Conservation (phyloP, 2,888 invertebrate genomes). For the Margaritifera margaritifera region DNA sequence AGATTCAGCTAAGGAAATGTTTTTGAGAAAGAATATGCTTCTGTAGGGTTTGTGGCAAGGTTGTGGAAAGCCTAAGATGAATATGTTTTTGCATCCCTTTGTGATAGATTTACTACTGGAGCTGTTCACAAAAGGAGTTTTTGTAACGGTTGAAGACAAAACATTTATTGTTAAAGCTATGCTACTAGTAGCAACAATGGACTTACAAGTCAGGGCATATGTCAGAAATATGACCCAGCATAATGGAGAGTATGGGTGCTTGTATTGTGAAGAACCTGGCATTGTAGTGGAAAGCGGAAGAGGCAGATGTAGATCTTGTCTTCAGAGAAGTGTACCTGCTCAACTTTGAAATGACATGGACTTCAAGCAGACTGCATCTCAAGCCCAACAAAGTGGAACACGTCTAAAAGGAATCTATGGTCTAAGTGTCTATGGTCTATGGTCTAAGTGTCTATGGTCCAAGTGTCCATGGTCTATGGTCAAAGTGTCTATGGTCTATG, state of each 20-base stretch:
- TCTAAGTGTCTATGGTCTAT: too few species aligned
- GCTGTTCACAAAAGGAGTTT: conserved; percentile 5
- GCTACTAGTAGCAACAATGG: conserved; percentile 13
- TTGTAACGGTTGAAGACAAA: too few species aligned
- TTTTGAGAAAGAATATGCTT: too few species aligned
- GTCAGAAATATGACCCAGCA: conserved; percentile 16
- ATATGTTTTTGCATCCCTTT: conserved; percentile 15
- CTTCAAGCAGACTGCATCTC: not conserved
- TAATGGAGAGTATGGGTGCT: conserved; percentile 16
- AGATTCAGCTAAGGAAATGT: too few species aligned
- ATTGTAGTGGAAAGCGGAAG: too few species aligned
- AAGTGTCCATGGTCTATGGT: too few species aligned
- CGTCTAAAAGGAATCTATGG: conserved; percentile 2
- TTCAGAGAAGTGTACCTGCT: not conserved
- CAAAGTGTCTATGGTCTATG: too few species aligned
- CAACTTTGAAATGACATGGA: not conserved
- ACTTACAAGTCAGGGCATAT: conserved; percentile 13
- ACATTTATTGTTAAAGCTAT: conserved; percentile 10
- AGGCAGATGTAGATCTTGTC: conserved; percentile 5
- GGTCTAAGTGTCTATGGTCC: too few species aligned
- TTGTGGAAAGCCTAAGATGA: conserved; percentile 21
- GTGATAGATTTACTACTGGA: conserved; percentile 9
- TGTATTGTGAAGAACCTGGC: too few species aligned
- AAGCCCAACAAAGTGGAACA: conserved; percentile 2
- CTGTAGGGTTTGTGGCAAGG: too few species aligned